These are phyloP conservation scores for zebrafish (Danio rerio) DNA, from an alignment of 2,113 vertebrate genomes.

Conservation along the genomic window DNA sequence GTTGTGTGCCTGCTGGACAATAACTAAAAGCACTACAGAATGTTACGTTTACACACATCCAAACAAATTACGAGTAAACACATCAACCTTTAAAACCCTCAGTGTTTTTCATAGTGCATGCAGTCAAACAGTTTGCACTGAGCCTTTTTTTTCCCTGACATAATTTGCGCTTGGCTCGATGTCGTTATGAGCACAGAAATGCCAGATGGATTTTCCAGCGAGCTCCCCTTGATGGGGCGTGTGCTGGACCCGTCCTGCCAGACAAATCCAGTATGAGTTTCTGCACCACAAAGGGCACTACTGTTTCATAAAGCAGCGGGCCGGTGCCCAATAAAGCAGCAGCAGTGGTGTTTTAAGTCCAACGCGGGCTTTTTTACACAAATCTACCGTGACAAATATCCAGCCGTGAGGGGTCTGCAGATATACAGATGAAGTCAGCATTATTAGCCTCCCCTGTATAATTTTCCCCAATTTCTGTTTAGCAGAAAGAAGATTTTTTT, in stretches of 20 bases:
- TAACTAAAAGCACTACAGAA: no score
- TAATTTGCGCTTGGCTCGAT: conserved; percentile 61
- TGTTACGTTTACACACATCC: no score
- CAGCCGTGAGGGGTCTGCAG: neutral
- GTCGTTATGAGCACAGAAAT: conserved; percentile 56
- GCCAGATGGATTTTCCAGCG: conserved; percentile 64
- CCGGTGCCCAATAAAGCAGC: conserved; percentile 43
- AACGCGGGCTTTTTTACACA: conserved; percentile 27
- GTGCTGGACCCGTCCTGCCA: conserved; percentile 55
- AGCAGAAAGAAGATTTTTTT: no score
- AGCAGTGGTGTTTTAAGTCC: conserved; percentile 36
- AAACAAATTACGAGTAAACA: no score
- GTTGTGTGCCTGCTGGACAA: no score
- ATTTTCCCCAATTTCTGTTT: no score
- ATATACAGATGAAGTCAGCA: neutral
- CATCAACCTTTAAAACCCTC: no score
- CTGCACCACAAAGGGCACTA: conserved; percentile 61
- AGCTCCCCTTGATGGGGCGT: conserved; percentile 60
- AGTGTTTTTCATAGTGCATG: no score
- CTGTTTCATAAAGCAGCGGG: conserved; percentile 58
- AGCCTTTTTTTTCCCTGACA: conserved; percentile 37
- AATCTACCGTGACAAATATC: conserved; percentile 41
- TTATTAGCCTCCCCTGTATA: no score
- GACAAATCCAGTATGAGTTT: conserved; percentile 58
- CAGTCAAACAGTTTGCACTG: no score